phyloP scores from a whole-genome alignment of 2,888 invertebrate genomes.

The Volucella inflata region DNA sequence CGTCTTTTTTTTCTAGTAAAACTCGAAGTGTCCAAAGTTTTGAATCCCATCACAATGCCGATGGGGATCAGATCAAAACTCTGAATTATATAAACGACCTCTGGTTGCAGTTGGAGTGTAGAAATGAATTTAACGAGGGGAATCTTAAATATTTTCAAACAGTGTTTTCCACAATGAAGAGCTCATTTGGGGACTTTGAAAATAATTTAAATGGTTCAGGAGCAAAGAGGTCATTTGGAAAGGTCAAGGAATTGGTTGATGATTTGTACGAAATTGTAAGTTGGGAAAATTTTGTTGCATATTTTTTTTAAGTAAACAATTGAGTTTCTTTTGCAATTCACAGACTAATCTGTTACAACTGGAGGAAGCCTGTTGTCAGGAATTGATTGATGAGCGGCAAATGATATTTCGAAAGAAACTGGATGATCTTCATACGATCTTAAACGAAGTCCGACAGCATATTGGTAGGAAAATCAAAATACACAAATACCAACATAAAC shows the following conservation, averaged over 20 bases:
- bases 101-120: conserved; percentile 66
- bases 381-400: conserved; percentile 80
- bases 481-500: too few species aligned
- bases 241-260: conserved; percentile 67
- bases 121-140: conserved; percentile 56
- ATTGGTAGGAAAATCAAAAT: conserved; percentile 79
- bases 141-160: conserved; percentile 47
- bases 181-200: conserved; percentile 63
- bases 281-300: too few species aligned
- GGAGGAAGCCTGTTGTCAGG: conserved; percentile 82
- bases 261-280: conserved; percentile 63
- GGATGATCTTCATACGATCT: conserved; percentile 79
- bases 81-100: conserved; percentile 68
- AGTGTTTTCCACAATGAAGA: conserved; percentile 58
- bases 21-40: conserved; percentile 82
- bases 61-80: conserved; percentile 59
- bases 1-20: conserved; percentile 77
- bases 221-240: conserved; percentile 53
- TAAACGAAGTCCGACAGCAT: conserved; percentile 80
- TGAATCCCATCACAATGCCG: conserved; percentile 78
- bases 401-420: conserved; percentile 80
- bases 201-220: conserved; percentile 34
- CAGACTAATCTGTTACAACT: conserved; percentile 79
- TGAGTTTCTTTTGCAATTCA: conserved; percentile 11
- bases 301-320: background rate